Evolutionary conservation across 2,888 invertebrate genomes (phyloP).

Genomic region (Epistrophe grossulariae): DNA sequence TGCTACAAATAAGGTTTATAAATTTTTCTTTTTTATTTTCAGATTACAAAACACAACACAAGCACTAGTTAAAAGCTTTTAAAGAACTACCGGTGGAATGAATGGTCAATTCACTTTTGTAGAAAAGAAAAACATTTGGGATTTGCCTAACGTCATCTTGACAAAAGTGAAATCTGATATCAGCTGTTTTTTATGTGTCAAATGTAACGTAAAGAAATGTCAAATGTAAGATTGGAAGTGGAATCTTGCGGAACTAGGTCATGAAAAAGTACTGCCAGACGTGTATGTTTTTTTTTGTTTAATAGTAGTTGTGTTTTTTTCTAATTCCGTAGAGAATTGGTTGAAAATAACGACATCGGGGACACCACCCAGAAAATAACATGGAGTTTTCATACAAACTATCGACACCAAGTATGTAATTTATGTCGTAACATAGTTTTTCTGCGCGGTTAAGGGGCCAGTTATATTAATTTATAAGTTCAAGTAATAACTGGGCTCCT

Average conservation of each 20-base stretch:
- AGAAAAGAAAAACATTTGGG: neutral
- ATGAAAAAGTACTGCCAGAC: neutral
- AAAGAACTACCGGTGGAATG: slow-evolving; percentile 37
- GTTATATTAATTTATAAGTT: too few species aligned
- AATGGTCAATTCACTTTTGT: slow-evolving; percentile 14
- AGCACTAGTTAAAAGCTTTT: slow-evolving; percentile 29
- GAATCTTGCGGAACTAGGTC: neutral
- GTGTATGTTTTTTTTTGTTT: neutral
- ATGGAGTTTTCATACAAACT: too few species aligned
- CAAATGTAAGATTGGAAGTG: neutral
- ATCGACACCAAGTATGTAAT: too few species aligned
- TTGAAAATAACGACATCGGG: too few species aligned
- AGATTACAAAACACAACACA: neutral
- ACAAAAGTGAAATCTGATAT: neutral
- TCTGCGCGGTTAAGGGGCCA: too few species aligned
- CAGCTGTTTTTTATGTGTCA: slow-evolving; percentile 47
- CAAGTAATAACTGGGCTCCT: too few species aligned
- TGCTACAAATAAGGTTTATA: neutral
- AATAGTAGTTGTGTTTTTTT: too few species aligned
- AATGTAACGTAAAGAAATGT: neutral
- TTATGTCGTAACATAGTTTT: too few species aligned
- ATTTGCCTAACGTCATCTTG: neutral
- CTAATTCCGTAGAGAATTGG: too few species aligned
- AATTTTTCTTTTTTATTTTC: neutral
- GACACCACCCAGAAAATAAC: too few species aligned